These are phyloP conservation scores for Tragulus kanchil DNA, from an alignment of 2,113 vertebrate genomes.

Conservation along the genomic window DNA sequence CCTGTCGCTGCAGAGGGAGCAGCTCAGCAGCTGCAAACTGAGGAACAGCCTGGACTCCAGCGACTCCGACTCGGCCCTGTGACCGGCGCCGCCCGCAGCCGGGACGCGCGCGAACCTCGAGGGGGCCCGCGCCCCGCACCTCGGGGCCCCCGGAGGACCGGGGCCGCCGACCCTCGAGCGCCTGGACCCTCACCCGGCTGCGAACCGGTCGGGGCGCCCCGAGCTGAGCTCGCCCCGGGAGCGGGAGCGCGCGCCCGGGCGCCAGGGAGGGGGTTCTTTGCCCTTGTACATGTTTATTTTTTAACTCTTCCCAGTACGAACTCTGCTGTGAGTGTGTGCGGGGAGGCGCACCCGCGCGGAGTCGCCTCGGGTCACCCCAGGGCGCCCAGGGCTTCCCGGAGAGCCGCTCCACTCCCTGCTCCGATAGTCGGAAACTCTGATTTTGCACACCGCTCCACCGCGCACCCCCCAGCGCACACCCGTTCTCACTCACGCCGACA, in stretches of 20 bases:
- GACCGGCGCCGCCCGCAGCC: constrained; percentile 73
- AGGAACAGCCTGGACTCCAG: constrained; percentile 96
- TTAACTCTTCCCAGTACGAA: constrained; percentile 70
- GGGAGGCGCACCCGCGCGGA: not conserved
- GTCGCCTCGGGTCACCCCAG: not conserved
- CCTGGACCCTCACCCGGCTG: not conserved
- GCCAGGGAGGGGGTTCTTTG: constrained; percentile 37
- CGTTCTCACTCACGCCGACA: constrained; percentile 71
- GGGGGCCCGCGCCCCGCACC: not conserved
- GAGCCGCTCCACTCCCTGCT: constrained; percentile 80
- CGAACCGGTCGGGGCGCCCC: not conserved
- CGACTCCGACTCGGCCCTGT: constrained; percentile 96
- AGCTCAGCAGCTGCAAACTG: constrained; percentile 88
- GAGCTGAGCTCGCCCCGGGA: not conserved
- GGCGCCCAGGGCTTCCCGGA: constrained; percentile 78
- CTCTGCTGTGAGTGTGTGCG: constrained; percentile 67
- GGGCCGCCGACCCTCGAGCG: constrained; percentile 14
- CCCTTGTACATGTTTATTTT: constrained; percentile 76
- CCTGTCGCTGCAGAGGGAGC: constrained; percentile 89
- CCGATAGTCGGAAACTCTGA: constrained; percentile 79
- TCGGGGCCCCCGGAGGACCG: not conserved
- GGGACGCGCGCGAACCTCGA: not conserved
- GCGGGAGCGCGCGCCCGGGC: not conserved
- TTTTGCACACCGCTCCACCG: constrained; percentile 62
- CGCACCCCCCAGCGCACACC: constrained; percentile 56